Evolutionary conservation across 2,888 invertebrate genomes (phyloP).

Genomic region (Baccha elongata): DNA sequence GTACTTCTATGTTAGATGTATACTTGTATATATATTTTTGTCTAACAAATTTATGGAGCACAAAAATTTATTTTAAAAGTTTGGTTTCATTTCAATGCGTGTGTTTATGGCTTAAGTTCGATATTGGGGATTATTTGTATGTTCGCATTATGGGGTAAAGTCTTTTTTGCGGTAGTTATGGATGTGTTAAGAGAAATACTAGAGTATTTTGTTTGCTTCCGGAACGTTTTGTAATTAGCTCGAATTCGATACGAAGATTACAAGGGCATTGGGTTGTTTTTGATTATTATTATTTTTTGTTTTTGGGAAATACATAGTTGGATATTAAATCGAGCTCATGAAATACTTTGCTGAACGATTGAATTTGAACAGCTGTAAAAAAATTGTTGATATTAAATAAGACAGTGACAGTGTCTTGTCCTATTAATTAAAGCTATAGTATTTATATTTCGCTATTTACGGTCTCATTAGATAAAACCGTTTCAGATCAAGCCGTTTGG

Average conservation of each 20-base stretch:
- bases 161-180: neutral
- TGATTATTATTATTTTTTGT: too few relatives aligned
- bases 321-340: too few relatives aligned
- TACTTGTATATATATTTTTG: neutral
- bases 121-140: constrained; percentile 16
- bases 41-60: constrained; percentile 65
- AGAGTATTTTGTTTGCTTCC: constrained; percentile 28
- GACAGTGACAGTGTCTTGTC: too few relatives aligned
- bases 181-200: constrained; percentile 41
- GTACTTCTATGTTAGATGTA: neutral
- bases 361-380: too few relatives aligned
- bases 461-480: too few relatives aligned
- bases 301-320: neutral
- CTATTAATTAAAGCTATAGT: too few relatives aligned
- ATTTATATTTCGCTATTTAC: too few relatives aligned
- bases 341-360: too few relatives aligned
- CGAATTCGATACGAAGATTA: constrained; percentile 57
- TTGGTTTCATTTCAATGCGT: constrained; percentile 30
- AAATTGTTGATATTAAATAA: too few relatives aligned
- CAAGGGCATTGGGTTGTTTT: neutral
- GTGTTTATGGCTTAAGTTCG: constrained; percentile 20
- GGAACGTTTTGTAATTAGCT: constrained; percentile 44
- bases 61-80: constrained; percentile 62
- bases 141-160: neutral
- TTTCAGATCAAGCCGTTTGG: too few relatives aligned